Evolutionary conservation across 1,140 invertebrate species (phyloP).

Genomic region (Lineus longissimus): DNA sequence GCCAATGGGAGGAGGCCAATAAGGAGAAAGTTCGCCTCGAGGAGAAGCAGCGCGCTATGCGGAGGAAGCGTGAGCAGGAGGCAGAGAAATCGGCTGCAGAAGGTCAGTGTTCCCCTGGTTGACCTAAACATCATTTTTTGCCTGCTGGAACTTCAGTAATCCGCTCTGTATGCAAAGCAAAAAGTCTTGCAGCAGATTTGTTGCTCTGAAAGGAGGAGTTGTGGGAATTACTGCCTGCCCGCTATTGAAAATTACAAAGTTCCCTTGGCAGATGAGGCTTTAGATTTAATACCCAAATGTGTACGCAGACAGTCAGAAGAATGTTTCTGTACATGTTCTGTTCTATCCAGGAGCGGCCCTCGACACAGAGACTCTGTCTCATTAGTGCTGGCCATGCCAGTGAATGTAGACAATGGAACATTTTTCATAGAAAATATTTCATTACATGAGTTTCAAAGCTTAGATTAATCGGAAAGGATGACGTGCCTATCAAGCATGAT

Average conservation of each 20-base stretch:
- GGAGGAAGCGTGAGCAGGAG: constrained; percentile 66
- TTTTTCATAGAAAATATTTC: no score
- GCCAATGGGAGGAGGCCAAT: constrained; percentile 95
- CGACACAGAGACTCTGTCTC: no score
- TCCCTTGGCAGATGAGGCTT: no score
- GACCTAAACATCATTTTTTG: not conserved
- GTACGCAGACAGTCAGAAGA: no score
- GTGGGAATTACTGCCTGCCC: not conserved
- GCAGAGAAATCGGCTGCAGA: constrained; percentile 71
- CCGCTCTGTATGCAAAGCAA: not conserved
- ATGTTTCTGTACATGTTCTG: no score
- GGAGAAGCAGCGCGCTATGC: constrained; percentile 77
- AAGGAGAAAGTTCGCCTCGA: constrained; percentile 81
- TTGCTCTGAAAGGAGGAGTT: not conserved
- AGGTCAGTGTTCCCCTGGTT: constrained; percentile 53
- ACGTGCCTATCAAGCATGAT: no score
- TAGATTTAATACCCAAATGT: no score
- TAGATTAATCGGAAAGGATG: no score
- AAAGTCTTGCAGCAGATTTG: constrained; percentile 1
- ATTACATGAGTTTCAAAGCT: no score
- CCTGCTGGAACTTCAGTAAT: constrained; percentile 8
- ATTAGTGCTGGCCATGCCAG: no score
- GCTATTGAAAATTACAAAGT: not conserved
- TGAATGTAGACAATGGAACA: no score
- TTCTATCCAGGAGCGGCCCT: no score